Percentiles rank a stretch among this genome's conserved stretches.
phyloP scores from a whole-genome alignment of 2,113 vertebrate genomes.

The Emberiza fucata region DNA sequence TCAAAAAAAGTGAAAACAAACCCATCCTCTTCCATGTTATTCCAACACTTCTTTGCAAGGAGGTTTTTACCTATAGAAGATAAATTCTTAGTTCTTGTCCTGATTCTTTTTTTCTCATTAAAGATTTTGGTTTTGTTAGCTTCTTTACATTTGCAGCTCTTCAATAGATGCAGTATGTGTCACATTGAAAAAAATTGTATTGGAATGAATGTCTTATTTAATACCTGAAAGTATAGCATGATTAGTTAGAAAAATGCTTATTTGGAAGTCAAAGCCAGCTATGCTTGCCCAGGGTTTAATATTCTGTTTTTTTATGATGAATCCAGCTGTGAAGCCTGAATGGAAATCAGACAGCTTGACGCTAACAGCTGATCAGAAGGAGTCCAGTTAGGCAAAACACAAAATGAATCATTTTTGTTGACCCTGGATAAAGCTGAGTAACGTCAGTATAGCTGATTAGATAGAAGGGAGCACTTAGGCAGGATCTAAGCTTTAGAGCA shows the following conservation, averaged over 20 bases:
- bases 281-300: background rate
- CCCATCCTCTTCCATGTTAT: background rate
- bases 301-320: background rate
- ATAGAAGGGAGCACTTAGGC: background rate
- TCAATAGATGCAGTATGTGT: background rate
- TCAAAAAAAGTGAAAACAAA: background rate
- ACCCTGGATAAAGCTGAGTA: background rate
- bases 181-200: background rate
- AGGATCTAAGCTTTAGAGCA: background rate
- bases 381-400: background rate
- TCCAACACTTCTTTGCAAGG: background rate
- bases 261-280: constrained; percentile 32
- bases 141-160: background rate
- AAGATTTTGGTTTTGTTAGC: background rate
- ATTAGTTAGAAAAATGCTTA: background rate
- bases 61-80: background rate
- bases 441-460: background rate
- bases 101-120: background rate
- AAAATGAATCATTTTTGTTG: constrained; percentile 15
- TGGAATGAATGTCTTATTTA: background rate
- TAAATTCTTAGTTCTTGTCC: background rate
- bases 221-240: background rate
- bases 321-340: constrained; percentile 30
- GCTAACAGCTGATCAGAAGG: background rate
- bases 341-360: constrained; percentile 22